Evolutionary conservation across 1,140 invertebrate species (phyloP), one percentile per base, ranked within the genome.

Genomic region (Drosophila kohkoa): DNA sequence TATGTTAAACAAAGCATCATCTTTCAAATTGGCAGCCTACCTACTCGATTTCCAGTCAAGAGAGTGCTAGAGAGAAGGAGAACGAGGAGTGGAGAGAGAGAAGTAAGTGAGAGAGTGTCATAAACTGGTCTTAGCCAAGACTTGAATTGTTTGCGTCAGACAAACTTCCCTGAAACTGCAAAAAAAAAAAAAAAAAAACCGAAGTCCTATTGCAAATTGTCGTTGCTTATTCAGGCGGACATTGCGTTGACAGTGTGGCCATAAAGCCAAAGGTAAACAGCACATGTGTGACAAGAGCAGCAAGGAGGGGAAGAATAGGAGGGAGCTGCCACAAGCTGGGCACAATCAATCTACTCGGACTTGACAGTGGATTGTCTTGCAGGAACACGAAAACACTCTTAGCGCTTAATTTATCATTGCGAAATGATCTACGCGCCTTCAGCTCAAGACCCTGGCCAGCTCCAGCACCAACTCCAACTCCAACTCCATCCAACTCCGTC

Each of bases 321-420:
- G 13, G 28, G 28, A 62, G 38, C 55, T 20, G 52, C 28, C 54
- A 48, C 64, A 58, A 63, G 79, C 72, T 51, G 35, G 35, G 35
- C 67, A 91, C 76, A 91, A 91, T 91, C 90, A 91, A 91, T 91
- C 82, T 91, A 82, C 80, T 71, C 75, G 68, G 73, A 7, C 66
- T 51, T 79, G 90, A 86, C 90, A 91, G 71, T 82, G 90, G 90
- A 91, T 90, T 91, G 90, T 90, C 90, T 81, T 77, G 67, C 72
- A 64, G 74, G 77, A 90, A 91, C 90, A 91, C 80, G 90, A 58
- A 91, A 91, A 91, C 45, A 90, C 86, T 91, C 86, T 91, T 91
- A 91, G 90, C 79, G 81, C 79, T 88, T 91, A 91, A 91, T 91
- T 91, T 90, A 91, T 91, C 90, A 91, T 90, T 90, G 90, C 90